Evolutionary conservation across 2,888 invertebrate species (phyloP).

Genomic region (Macrosoma leucophasiata): DNA sequence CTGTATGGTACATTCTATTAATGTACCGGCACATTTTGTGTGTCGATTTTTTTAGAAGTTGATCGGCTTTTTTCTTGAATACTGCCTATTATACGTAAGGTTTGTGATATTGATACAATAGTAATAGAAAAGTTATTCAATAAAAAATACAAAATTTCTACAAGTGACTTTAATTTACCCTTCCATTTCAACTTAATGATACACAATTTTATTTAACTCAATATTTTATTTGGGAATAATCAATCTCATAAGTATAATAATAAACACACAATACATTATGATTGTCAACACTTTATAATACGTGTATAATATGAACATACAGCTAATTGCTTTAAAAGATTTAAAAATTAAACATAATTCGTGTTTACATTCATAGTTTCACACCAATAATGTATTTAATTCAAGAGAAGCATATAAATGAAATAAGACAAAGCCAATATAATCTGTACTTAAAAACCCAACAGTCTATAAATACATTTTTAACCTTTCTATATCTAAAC

Average conservation of each 20-base stretch:
- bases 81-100: constrained; percentile 54
- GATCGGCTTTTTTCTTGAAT: constrained; percentile 65
- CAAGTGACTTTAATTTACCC: constrained; percentile 25
- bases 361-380: too few species aligned
- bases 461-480: constrained; percentile 50
- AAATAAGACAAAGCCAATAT: constrained; percentile 1
- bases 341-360: constrained; percentile 6
- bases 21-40: too few species aligned
- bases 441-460: constrained; percentile 19
- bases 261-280: constrained; percentile 63
- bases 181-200: constrained; percentile 9
- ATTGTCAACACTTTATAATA: constrained; percentile 62
- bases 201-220: constrained; percentile 50
- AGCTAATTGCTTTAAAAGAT: constrained; percentile 29
- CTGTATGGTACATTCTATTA: too few species aligned
- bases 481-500: constrained; percentile 61
- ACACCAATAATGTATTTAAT: too few species aligned
- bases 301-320: constrained; percentile 47
- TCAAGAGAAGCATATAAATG: too few species aligned
- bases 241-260: constrained; percentile 55
- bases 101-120: constrained; percentile 65
- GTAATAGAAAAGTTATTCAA: constrained; percentile 66
- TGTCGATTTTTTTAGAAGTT: constrained; percentile 56
- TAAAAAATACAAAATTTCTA: constrained; percentile 71
- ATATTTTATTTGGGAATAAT: constrained; percentile 71